These are phyloP conservation scores for Magallana ariakensis DNA, from an alignment of 1,140 invertebrate genomes.

Conservation along the genomic window DNA sequence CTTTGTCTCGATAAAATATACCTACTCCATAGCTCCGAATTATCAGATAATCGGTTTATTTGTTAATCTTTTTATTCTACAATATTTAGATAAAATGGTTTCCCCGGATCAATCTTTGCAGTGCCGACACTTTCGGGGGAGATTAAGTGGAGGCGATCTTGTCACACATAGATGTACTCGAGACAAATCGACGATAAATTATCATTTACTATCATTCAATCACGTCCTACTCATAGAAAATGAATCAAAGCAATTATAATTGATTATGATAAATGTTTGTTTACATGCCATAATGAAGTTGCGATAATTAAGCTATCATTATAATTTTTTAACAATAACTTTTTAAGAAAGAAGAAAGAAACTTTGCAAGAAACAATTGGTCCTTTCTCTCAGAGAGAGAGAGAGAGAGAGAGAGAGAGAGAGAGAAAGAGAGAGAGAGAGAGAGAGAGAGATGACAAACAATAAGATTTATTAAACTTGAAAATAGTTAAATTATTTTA, in stretches of 20 bases:
- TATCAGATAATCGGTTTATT: slow-evolving; percentile 43
- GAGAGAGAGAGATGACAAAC: background rate
- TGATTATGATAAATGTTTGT: no score
- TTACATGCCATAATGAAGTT: background rate
- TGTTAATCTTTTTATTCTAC: slow-evolving; percentile 42
- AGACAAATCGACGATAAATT: slow-evolving; percentile 5
- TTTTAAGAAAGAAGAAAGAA: no score
- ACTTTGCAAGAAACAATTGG: no score
- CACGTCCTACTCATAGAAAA: background rate
- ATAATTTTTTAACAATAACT: background rate
- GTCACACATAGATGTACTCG: background rate
- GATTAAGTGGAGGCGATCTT: slow-evolving; percentile 1
- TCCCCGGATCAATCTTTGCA: slow-evolving; percentile 7
- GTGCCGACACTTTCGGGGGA: background rate
- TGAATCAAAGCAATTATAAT: background rate
- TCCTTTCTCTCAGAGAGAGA: background rate
- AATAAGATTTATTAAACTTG: slow-evolving; percentile 34
- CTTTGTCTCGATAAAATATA: slow-evolving; percentile 11
- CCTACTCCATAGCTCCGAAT: slow-evolving; percentile 24
- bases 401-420: slow-evolving; percentile 11
- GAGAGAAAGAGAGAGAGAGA: slow-evolving; percentile 6
- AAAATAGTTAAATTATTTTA: slow-evolving; percentile 36
- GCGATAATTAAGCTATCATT: background rate
- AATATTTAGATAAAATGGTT: slow-evolving; percentile 38
- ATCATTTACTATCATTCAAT: background rate